Conservation (phyloP, 2,113 vertebrate genomes). For the Calypte anna region DNA sequence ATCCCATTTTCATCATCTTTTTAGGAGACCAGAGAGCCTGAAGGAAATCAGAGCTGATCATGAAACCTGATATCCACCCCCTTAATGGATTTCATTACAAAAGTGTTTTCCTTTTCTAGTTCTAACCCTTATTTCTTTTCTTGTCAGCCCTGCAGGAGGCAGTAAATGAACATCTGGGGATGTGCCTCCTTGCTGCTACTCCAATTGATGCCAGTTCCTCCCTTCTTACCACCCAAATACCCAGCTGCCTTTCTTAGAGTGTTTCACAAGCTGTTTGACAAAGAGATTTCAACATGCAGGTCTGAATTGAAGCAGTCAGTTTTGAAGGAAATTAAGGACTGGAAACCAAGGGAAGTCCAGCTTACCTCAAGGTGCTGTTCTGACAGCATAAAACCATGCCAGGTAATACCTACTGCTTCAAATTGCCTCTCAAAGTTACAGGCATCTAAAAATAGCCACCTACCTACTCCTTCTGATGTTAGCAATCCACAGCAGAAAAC, state of each 20-base stretch:
- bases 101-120: neutral
- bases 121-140: conserved; percentile 2
- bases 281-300: neutral
- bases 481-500: conserved; percentile 2
- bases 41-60: neutral
- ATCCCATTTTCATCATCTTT: neutral
- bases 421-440: conserved; percentile 50
- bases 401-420: conserved; percentile 4
- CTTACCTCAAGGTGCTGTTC: conserved; percentile 48
- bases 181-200: neutral
- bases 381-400: conserved; percentile 2
- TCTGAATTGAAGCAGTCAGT: conserved; percentile 20
- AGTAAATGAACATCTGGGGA: neutral
- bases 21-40: neutral
- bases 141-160: neutral
- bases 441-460: conserved; percentile 52
- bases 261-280: neutral
- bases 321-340: conserved; percentile 52
- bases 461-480: conserved; percentile 19
- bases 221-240: neutral
- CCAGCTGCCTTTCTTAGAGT: neutral
- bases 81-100: neutral
- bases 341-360: neutral
- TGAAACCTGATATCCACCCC: neutral
- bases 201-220: neutral